Conservation (phyloP, 2,113 vertebrate species). For the Chaetodon trifascialis region DNA sequence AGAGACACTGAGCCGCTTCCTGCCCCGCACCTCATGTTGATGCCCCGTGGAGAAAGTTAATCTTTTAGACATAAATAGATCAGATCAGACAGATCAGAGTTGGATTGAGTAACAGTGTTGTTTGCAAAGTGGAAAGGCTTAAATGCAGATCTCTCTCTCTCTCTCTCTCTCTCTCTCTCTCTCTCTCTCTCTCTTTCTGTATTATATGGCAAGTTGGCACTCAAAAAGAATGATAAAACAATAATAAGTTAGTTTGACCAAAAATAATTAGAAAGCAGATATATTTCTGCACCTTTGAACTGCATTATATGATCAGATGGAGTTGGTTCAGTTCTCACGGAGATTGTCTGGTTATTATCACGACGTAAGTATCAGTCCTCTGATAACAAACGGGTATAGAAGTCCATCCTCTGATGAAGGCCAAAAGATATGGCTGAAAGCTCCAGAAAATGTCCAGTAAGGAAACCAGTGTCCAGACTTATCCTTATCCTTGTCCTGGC, state of each 20-base stretch:
- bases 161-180: not conserved
- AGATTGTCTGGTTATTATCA: not conserved
- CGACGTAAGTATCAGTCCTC: no score
- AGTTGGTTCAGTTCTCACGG: not conserved
- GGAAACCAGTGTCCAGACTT: not conserved
- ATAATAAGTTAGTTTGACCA: not conserved
- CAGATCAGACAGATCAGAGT: constrained; percentile 46
- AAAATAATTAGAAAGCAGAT: not conserved
- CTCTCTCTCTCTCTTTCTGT: no score
- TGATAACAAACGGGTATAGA: no score
- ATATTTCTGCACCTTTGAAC: not conserved
- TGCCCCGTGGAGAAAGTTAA: constrained; percentile 58
- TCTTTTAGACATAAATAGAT: constrained; percentile 58
- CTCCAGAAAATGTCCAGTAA: not conserved
- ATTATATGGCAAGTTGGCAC: not conserved
- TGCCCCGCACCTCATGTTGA: constrained; percentile 32
- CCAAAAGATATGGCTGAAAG: not conserved
- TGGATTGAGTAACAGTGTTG: not conserved
- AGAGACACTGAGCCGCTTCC: constrained; percentile 62
- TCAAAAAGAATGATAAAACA: not conserved
- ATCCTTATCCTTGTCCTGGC: no score
- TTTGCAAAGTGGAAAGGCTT: constrained; percentile 13
- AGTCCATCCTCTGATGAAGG: not conserved
- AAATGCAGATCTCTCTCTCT: not conserved
- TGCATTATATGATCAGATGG: not conserved